Evolutionary conservation across 2,113 vertebrate species (phyloP), one percentile per base, ranked within the genome.

Genomic region (Aleadryas rufinucha): DNA sequence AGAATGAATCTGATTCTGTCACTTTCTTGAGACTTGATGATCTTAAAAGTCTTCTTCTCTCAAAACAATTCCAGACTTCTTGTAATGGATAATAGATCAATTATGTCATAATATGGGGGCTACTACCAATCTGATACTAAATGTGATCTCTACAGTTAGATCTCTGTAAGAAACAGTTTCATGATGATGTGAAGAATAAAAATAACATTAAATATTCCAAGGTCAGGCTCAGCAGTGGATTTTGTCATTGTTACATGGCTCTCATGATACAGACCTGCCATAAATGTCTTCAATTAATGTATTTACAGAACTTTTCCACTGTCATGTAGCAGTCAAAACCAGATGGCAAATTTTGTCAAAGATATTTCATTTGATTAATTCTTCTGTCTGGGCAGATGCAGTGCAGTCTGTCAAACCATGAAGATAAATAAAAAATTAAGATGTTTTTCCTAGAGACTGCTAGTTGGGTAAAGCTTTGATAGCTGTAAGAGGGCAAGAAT

Each of bases 301-400:
- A 59, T 79, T 95, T 85, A 71, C 54, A 71, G 61, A 28, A 82
- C 50, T 86, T 92, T 81, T 78, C 12, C 41, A 75, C 39, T 77
- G 52, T 39, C 39, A 39, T 49, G 82, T 61, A 90, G 39, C 71
- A 93, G 56, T 77, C 64, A 95, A 90, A 94, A 85, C 13, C 78
- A 93, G 61, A 65, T 88, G 76, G 59, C 23, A 86, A 89, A 91
- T 66, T 59, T 95, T 70, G 41, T 75, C 69, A 81, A 74, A 92
- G 60, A 66, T 82, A 81, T 61, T 93, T 87, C 9, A 44, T 88
- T 82, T 89, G 61, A 93, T 87, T 75, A 95, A 74, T 92, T 84
- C 54, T 84, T 92, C 42, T 89, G 33, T 64, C 81, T 95, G 64
- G 60, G 47, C 77, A 93, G 71, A 93, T 90, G 49, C 41, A 89